Evolutionary conservation across 2,888 invertebrate genomes (phyloP), one percentile per base, ranked within the genome.

Genomic region (Morinoia aosen): DNA sequence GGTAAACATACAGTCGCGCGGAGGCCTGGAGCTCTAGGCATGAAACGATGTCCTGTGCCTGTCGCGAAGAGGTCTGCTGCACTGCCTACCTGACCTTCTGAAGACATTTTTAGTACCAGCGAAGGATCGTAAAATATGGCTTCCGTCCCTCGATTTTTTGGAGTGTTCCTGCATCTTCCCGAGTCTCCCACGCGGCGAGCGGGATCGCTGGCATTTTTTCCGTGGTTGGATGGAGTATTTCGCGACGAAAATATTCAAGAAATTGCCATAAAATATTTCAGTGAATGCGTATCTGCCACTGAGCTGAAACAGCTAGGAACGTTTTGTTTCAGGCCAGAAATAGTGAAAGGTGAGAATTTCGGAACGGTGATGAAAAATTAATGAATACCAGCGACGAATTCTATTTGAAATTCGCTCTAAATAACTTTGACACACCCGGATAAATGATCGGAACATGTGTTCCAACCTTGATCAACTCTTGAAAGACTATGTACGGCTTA

Each of bases 101-200:
- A 39, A 48, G 93, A 93, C 93, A 93, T 93, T 93, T 93, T 93
- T 93, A 90, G 90, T 90, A 40, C 90, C 90, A 48, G 48, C 90
- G 39, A 90, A 90, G 33, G 57, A 56, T 93, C 93, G 56, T 57
- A 93, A 57, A 93, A 93, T 93, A 93, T 57, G 16, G 93, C 57
- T 93, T 48, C 57, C 33, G 56, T 33, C 16, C 39, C 33, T 93
- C 58, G 48, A 93, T 56, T 48, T 57, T 93, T 93, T 93, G 12
- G 93, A 14, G 39, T 40, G 90, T 14, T 57, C 93, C 40, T 12
- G 76, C 76, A 76, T 76, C 2, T 76, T 76, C 25, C 76, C 33
- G 25, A 2, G 25, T 76, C 33, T 48, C 33, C 33, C 76, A 33
- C 25, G 25, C 10, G 76, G 76, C 8, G 76, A 76, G 76, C 76